phyloP scores from a whole-genome alignment of 1,140 invertebrate genomes.

The Scaptomyza montana region DNA sequence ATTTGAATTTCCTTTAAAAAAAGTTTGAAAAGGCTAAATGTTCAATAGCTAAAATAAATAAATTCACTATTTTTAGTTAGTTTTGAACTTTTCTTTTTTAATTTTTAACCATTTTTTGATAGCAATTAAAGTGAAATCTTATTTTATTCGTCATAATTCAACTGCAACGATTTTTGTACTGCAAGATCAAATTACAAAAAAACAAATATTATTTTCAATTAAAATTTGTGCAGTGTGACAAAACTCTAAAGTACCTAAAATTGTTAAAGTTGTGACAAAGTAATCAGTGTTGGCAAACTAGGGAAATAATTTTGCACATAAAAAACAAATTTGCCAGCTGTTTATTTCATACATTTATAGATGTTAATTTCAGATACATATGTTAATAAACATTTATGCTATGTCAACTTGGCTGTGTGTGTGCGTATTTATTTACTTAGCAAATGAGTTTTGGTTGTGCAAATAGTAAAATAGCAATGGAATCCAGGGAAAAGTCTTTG shows the following conservation, averaged over 20 bases:
- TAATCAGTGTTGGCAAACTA: background rate
- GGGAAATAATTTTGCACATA: background rate
- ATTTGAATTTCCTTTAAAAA: conserved; percentile 22
- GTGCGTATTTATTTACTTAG: conserved; percentile 13
- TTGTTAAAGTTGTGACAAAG: background rate
- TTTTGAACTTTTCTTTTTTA: no score
- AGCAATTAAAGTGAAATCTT: no score
- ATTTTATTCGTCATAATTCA: no score
- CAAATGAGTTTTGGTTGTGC: conserved; percentile 36
- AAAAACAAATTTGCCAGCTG: background rate
- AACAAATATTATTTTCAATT: no score
- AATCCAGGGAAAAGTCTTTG: conserved; percentile 19
- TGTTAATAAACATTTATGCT: conserved; percentile 24
- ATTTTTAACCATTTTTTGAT: no score
- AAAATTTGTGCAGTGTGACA: no score
- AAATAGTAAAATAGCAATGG: conserved; percentile 22
- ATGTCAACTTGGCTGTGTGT: conserved; percentile 16
- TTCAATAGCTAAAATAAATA: no score
- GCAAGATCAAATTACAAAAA: no score
- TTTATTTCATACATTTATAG: conserved; percentile 1
- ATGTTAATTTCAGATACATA: conserved; percentile 5
- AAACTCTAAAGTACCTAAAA: background rate
- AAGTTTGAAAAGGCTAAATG: no score
- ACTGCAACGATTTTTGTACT: no score
- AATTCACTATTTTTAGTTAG: no score